A percentile compares a stretch with the other conserved stretches of the same genome.
Conservation (phyloP, 2,888 invertebrate genomes). For the Deroplatys truncata region DNA sequence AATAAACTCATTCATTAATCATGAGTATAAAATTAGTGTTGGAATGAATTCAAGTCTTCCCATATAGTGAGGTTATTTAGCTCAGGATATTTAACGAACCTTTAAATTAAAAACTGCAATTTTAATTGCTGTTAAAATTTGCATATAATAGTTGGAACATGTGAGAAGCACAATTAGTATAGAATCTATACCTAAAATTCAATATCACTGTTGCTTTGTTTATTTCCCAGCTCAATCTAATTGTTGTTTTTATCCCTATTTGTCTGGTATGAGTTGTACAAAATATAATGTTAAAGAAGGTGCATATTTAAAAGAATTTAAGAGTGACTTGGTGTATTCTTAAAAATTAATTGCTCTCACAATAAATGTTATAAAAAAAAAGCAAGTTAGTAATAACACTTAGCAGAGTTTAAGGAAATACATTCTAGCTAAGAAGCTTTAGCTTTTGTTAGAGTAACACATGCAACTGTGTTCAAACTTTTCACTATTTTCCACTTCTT, state of each 20-base stretch:
- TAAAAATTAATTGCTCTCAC: background rate
- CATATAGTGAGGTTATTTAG: background rate
- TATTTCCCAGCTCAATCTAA: background rate
- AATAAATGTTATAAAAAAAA: background rate
- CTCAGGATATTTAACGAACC: background rate
- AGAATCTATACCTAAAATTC: background rate
- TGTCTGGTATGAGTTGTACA: background rate
- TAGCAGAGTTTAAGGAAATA: background rate
- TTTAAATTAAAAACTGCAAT: background rate
- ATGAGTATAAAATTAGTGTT: background rate
- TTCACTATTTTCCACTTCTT: background rate
- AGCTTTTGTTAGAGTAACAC: background rate
- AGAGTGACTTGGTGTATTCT: background rate
- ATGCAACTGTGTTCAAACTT: background rate
- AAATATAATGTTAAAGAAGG: background rate
- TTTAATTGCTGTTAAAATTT: background rate
- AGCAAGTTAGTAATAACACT: background rate
- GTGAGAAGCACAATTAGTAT: background rate
- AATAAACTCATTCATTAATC: background rate
- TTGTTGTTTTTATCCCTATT: background rate
- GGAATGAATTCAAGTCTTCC: background rate
- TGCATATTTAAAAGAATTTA: background rate
- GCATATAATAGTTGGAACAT: background rate
- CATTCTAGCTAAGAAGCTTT: background rate
- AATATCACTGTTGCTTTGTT: background rate